Evolutionary conservation across 2,888 invertebrate genomes (phyloP).

Genomic region (Patella caerulea): DNA sequence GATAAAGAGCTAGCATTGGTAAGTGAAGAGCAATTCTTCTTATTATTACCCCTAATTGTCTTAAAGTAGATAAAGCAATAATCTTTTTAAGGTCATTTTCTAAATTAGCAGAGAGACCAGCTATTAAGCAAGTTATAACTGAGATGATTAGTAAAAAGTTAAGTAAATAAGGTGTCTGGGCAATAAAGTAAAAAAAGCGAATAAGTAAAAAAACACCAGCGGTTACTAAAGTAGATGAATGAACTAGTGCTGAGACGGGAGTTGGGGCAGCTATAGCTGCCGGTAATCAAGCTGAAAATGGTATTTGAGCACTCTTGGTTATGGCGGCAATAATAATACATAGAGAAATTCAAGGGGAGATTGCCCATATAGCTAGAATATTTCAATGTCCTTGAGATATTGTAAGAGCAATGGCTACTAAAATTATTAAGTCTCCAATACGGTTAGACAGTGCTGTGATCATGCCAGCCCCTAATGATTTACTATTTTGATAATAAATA

Average conservation of each 20-base stretch:
- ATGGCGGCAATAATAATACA: constrained; percentile 75
- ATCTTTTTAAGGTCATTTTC: constrained; percentile 81
- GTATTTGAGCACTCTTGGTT: constrained; percentile 86
- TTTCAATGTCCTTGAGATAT: constrained; percentile 49
- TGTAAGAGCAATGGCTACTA: constrained; percentile 74
- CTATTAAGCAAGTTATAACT: constrained; percentile 63
- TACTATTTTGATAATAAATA: constrained; percentile 81
- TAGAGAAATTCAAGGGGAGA: constrained; percentile 72
- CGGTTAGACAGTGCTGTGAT: constrained; percentile 83
- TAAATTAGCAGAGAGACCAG: constrained; percentile 68
- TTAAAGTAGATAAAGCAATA: constrained; percentile 84
- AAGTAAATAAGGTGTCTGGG: constrained; percentile 69
- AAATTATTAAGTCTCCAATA: constrained; percentile 80
- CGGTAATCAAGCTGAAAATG: constrained; percentile 84
- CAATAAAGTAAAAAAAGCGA: constrained; percentile 78
- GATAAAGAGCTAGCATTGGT: constrained; percentile 79
- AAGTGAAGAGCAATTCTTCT: constrained; percentile 77
- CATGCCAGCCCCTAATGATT: constrained; percentile 81
- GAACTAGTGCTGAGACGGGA: constrained; percentile 83
- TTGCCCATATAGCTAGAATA: constrained; percentile 73
- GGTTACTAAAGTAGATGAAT: constrained; percentile 85
- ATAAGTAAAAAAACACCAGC: constrained; percentile 83
- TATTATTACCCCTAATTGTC: constrained; percentile 83
- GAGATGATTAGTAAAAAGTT: constrained; percentile 75
- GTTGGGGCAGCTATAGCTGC: constrained; percentile 85